Percentiles rank a stretch among this genome's conserved stretches.
phyloP scores from a whole-genome alignment of 2,113 vertebrate genomes.

The Columba livia region DNA sequence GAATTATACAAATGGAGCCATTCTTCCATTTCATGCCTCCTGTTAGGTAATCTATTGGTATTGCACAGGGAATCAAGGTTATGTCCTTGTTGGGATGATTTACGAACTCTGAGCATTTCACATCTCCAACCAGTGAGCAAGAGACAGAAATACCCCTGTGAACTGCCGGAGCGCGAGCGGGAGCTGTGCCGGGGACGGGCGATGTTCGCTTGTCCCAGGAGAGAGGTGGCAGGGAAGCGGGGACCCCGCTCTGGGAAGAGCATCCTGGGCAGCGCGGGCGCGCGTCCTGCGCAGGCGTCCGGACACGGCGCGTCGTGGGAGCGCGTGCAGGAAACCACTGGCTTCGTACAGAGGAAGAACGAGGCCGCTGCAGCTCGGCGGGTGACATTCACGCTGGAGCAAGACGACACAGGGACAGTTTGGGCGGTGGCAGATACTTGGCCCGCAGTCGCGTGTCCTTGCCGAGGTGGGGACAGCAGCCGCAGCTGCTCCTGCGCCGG shows the following conservation, averaged over 20 bases:
- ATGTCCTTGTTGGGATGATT: slow-evolving; percentile 67
- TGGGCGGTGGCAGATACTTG: neutral
- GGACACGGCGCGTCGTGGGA: neutral
- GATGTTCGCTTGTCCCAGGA: neutral
- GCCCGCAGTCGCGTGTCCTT: fast-evolving
- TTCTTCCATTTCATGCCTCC: slow-evolving; percentile 63
- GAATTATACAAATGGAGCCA: slow-evolving; percentile 65
- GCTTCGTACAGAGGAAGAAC: neutral
- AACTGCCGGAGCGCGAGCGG: neutral
- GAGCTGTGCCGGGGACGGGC: fast-evolving
- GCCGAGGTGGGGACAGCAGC: neutral
- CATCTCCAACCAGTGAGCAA: neutral
- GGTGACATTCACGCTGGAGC: slow-evolving; percentile 6
- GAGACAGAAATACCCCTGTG: neutral
- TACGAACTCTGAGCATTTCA: neutral
- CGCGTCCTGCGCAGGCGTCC: neutral
- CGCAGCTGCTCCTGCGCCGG: neutral
- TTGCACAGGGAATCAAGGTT: slow-evolving; percentile 60
- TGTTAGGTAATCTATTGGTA: slow-evolving; percentile 44
- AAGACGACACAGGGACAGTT: neutral
- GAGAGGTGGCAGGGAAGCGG: neutral
- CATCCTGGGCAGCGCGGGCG: neutral
- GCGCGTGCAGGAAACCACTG: neutral
- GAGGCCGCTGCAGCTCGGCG: neutral
- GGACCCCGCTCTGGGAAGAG: neutral